Conservation (phyloP, 2,888 invertebrate genomes). For the Heliconius ismenius region DNA sequence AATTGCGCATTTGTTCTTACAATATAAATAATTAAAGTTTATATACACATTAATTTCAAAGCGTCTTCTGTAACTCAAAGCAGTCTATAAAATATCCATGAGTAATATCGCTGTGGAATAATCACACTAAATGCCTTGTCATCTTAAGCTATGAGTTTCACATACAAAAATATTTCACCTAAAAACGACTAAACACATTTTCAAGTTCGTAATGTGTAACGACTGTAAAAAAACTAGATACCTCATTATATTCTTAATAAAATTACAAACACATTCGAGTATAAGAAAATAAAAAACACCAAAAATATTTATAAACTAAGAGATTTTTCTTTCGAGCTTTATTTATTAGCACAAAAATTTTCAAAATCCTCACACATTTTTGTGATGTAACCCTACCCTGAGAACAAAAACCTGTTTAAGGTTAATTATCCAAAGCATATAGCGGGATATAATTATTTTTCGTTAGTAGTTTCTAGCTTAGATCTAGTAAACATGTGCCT, state of each 20-base stretch:
- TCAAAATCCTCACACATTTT: constrained; percentile 23
- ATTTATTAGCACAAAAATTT: constrained; percentile 26
- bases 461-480: constrained; percentile 38
- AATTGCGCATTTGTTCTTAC: constrained; percentile 74
- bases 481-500: constrained; percentile 39
- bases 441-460: constrained; percentile 26
- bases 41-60: constrained; percentile 74
- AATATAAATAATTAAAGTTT: constrained; percentile 65
- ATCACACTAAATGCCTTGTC: constrained; percentile 69
- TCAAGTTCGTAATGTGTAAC: constrained; percentile 45
- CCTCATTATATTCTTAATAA: constrained; percentile 26
- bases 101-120: constrained; percentile 49
- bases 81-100: constrained; percentile 66
- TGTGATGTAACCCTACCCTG: constrained; percentile 32
- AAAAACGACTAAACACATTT: constrained; percentile 73
- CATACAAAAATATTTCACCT: constrained; percentile 79
- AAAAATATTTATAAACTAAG: constrained; percentile 29
- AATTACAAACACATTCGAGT: constrained; percentile 30
- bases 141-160: constrained; percentile 68
- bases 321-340: constrained; percentile 30
- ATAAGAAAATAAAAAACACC: constrained; percentile 28
- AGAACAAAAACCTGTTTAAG: constrained; percentile 35
- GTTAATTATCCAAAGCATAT: constrained; percentile 28
- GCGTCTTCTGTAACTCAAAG: constrained; percentile 74
- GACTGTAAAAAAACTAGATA: constrained; percentile 30